These are phyloP conservation scores for Leiothrix lutea DNA, from an alignment of 2,113 vertebrate genomes.

Conservation along the genomic window DNA sequence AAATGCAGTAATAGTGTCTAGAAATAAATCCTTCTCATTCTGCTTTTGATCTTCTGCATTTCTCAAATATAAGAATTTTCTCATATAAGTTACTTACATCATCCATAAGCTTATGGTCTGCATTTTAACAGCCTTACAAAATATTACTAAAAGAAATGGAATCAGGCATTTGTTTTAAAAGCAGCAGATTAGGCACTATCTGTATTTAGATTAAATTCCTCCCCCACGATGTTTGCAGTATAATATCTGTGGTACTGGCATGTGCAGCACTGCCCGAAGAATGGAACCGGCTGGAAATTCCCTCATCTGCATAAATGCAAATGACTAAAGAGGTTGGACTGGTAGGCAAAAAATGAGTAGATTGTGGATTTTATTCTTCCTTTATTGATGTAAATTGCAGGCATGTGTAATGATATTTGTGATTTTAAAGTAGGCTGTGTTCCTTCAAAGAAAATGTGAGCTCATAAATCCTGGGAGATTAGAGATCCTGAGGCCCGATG, in stretches of 20 bases:
- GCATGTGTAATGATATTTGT: background rate
- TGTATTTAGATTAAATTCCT: background rate
- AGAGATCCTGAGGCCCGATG: background rate
- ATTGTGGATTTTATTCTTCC: background rate
- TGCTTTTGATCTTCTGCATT: constrained; percentile 31
- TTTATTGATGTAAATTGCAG: background rate
- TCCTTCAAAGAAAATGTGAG: constrained; percentile 22
- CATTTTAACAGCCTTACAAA: background rate
- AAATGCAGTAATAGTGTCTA: background rate
- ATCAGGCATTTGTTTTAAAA: background rate
- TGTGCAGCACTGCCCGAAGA: background rate
- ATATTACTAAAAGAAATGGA: background rate
- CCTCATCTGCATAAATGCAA: background rate
- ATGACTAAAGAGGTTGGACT: background rate
- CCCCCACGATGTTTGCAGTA: background rate
- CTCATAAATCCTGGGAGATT: constrained; percentile 21
- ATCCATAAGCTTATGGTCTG: background rate
- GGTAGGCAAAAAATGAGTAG: background rate
- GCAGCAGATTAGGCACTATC: background rate
- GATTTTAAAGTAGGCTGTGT: background rate
- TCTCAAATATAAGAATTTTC: background rate
- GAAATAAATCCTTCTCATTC: background rate
- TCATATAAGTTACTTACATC: background rate
- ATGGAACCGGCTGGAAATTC: background rate
- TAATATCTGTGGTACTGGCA: background rate